Evolutionary conservation across 2,113 vertebrate species (phyloP).

Genomic region (Lasiurus borealis): DNA sequence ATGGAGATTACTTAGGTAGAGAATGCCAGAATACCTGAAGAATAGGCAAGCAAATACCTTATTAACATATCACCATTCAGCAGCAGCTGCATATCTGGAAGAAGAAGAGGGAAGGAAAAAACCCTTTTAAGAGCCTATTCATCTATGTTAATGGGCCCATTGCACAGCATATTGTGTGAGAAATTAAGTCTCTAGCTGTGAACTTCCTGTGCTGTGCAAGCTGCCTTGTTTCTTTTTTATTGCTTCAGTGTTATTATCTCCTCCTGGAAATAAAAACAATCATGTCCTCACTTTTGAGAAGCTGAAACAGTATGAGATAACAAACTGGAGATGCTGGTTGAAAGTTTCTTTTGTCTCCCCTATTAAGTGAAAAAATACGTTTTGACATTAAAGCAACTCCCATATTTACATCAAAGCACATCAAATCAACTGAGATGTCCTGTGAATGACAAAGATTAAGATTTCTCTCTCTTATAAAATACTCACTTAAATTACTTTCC

Average conservation of each 20-base stretch:
- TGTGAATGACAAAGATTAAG: slow-evolving; percentile 81
- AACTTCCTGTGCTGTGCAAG: slow-evolving; percentile 92
- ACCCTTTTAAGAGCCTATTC: slow-evolving; percentile 95
- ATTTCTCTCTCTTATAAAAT: slow-evolving; percentile 78
- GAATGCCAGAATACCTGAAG: slow-evolving; percentile 92
- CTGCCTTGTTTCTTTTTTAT: slow-evolving; percentile 92
- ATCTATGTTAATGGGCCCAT: slow-evolving; percentile 95
- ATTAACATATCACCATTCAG: slow-evolving; percentile 96
- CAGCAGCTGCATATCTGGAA: slow-evolving; percentile 92
- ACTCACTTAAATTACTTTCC: slow-evolving; percentile 84
- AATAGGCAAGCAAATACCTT: slow-evolving; percentile 94
- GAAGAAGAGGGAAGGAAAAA: slow-evolving; percentile 82
- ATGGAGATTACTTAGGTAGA: slow-evolving; percentile 94
- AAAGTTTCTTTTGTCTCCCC: slow-evolving; percentile 91
- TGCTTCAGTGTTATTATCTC: slow-evolving; percentile 91
- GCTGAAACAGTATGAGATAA: slow-evolving; percentile 90
- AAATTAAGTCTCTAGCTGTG: slow-evolving; percentile 94
- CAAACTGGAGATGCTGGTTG: slow-evolving; percentile 86
- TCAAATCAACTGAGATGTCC: slow-evolving; percentile 86
- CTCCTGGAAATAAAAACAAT: slow-evolving; percentile 93
- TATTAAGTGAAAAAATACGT: slow-evolving; percentile 90
- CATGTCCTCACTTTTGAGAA: slow-evolving; percentile 91
- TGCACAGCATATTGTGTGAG: slow-evolving; percentile 95
- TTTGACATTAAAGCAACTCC: slow-evolving; percentile 88
- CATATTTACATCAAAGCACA: slow-evolving; percentile 87